Base-by-base conservation (phyloP, 2,113 vertebrate species). In the Numenius arquata region DNA sequence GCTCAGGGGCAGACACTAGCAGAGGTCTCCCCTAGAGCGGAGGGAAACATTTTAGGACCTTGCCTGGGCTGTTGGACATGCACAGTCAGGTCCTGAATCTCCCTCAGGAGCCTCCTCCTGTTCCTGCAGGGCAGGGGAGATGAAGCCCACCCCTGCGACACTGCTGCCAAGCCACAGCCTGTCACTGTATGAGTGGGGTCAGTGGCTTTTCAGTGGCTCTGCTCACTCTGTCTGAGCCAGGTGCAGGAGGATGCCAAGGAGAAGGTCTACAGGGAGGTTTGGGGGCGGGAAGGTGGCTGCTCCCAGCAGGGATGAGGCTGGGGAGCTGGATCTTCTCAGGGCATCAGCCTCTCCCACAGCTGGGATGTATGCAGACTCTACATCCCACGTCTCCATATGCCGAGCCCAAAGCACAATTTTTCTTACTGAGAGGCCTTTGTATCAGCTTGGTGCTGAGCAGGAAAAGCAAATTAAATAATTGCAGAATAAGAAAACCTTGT, bases 401-500 rank as follows among this genome's bases (percentile, higher is more conserved):
- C 8, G 5, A 88, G 25, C 48, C n/a, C 41, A 48, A n/a, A 78
- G 77, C 47, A 53, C 76, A 50, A 63, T 79, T 92, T 85, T 76
- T 78, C 80, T 89, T 26, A 3, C 48, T 56, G 66, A 87, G 74
- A 61, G 26, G 30, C 36, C 43, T 94, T 84, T 78, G n/a, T 65
- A 72, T 93, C 78, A 79, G n/a, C 70, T 79, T 79, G 74, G 30
- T 71, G 53, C 90, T 89, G 85, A 93, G 78, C 62, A 93, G 52
- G n/a, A 78, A 93, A 68, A 79, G 65, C n/a, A 95, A 85, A 91
- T 85, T 68, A 81, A 61, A 68, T 75, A 62, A 65, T 84, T 66
- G 15, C 67, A 74, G 72, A 70, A 43, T 50, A 70, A 65, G 55
- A 78, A 93, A 79, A 61, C 6, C 43, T 84, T 56, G 55, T 79